Conservation (phyloP, 2,797 vertebrate genomes). For the Cacajao melanocephalus region DNA sequence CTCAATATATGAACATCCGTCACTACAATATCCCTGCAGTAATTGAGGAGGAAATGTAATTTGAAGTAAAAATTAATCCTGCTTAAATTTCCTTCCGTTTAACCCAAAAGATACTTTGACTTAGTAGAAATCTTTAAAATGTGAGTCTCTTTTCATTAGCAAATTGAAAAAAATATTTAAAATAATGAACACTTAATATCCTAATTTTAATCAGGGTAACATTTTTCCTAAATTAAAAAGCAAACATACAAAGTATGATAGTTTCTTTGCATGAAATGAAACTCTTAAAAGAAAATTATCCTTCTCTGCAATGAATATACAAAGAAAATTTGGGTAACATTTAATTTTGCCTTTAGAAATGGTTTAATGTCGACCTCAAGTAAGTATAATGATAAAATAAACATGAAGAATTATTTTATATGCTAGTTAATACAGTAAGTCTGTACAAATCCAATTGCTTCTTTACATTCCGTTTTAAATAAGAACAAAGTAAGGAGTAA, state of each 20-base stretch:
- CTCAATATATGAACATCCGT: neutral
- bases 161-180: neutral
- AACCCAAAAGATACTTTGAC: neutral
- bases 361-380: neutral
- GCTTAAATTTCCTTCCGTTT: neutral
- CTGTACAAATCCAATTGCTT: neutral
- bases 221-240: constrained; percentile 36
- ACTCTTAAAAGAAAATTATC: neutral
- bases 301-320: neutral
- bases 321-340: neutral
- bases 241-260: neutral
- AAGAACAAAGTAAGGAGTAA: neutral
- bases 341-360: neutral
- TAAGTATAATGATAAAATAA: neutral
- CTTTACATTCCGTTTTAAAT: neutral
- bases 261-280: neutral
- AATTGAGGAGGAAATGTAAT: neutral
- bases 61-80: constrained; percentile 33
- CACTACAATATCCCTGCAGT: neutral
- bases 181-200: neutral
- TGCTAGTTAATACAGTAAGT: neutral
- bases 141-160: neutral
- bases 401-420: neutral
- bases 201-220: constrained; percentile 17
- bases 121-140: constrained; percentile 42